Percentiles rank a stretch among this genome's conserved stretches.
These are phyloP conservation scores for Spodoptera littoralis DNA, from an alignment of 2,888 invertebrate species.

Conservation along the genomic window DNA sequence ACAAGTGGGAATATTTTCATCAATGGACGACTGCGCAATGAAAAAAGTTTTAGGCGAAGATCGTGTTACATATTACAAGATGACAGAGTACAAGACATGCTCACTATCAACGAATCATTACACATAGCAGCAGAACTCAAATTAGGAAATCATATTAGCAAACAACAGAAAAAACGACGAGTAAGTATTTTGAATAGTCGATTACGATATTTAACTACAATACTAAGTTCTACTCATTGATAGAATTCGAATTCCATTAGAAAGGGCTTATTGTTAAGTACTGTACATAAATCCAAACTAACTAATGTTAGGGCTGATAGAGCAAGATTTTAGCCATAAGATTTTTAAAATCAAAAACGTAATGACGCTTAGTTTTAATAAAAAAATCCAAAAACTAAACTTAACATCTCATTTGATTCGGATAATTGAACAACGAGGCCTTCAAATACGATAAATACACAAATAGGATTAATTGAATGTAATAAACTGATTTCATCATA, in stretches of 20 bases:
- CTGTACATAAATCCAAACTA: too few species aligned
- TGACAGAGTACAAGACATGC: constrained; percentile 93
- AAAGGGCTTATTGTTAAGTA: too few species aligned
- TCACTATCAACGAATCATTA: constrained; percentile 96
- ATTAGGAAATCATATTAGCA: constrained; percentile 90
- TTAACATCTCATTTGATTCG: too few species aligned
- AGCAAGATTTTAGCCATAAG: too few species aligned
- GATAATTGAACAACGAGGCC: neutral
- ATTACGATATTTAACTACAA: too few species aligned
- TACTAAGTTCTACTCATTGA: too few species aligned
- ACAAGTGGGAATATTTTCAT: constrained; percentile 91
- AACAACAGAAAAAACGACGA: constrained; percentile 90
- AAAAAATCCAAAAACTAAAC: too few species aligned
- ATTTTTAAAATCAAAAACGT: too few species aligned
- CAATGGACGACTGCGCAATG: constrained; percentile 91
- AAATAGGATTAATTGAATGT: constrained; percentile 22
- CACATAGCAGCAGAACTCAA: constrained; percentile 96
- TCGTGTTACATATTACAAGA: constrained; percentile 98
- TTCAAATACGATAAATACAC: constrained; percentile 1
- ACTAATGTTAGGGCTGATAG: too few species aligned
- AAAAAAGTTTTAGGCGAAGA: constrained; percentile 91
- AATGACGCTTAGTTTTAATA: too few species aligned
- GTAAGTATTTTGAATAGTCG: constrained; percentile 79
- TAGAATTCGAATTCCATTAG: too few species aligned
- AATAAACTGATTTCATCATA: constrained; percentile 22